Conservation (phyloP, 2,797 vertebrate genomes). For the Cyclura pinguis region DNA sequence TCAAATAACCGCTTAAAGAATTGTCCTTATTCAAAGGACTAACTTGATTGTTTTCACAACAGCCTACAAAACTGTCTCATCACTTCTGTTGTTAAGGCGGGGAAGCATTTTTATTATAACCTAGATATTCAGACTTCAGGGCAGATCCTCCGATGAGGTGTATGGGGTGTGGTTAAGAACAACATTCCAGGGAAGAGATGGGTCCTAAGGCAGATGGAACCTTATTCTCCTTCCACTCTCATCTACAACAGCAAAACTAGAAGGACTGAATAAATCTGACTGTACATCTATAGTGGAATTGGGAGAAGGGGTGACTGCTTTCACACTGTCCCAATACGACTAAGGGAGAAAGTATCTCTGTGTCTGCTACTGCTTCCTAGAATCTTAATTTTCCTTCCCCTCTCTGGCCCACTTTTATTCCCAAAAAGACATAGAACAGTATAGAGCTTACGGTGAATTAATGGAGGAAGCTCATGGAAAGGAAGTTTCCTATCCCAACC, state of each 20-base stretch:
- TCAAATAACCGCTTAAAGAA: constrained; percentile 19
- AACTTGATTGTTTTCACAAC: not conserved
- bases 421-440: not conserved
- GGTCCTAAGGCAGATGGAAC: not conserved
- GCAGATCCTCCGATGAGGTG: not conserved
- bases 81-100: not conserved
- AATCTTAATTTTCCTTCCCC: too few relatives aligned
- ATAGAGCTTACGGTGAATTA: not conserved
- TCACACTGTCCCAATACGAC: not conserved
- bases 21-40: constrained; percentile 15
- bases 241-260: not conserved
- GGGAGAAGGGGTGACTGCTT: not conserved
- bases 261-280: not conserved
- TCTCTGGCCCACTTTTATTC: too few relatives aligned
- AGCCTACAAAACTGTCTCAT: not conserved
- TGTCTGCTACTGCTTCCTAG: not conserved
- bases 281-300: not conserved
- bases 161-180: not conserved
- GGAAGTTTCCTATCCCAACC: too few relatives aligned
- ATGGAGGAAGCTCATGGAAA: not conserved
- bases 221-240: not conserved
- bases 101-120: not conserved
- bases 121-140: not conserved
- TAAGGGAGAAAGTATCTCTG: not conserved
- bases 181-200: not conserved